Conservation (phyloP, 2,113 vertebrate genomes). For the Psittacula cyanocephala region DNA sequence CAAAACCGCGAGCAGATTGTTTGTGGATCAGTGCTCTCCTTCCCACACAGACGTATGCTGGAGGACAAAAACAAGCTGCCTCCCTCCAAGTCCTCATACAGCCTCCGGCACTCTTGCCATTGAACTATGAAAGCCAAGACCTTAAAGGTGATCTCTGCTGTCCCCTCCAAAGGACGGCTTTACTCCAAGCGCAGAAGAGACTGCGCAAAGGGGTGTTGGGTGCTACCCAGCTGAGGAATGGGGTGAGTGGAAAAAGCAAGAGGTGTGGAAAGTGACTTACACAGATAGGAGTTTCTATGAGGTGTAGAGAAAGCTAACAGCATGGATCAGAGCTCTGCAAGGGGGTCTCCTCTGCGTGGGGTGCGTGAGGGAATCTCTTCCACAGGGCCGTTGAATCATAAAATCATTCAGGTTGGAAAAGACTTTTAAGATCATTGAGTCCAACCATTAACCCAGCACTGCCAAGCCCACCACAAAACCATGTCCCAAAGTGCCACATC, state of each 20-base stretch:
- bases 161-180: background rate
- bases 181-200: background rate
- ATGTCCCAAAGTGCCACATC: background rate
- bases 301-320: background rate
- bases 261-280: background rate
- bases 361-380: background rate
- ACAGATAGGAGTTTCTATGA: background rate
- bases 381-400: background rate
- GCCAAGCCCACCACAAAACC: background rate
- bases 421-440: background rate
- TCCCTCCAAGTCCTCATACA: background rate
- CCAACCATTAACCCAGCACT: background rate
- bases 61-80: constrained; percentile 1
- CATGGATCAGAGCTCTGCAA: background rate
- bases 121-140: background rate
- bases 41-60: constrained; percentile 49
- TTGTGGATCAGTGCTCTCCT: constrained; percentile 35
- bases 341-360: background rate
- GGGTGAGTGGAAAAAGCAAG: background rate
- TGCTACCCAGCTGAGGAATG: background rate
- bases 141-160: background rate
- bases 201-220: background rate
- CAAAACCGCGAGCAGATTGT: background rate
- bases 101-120: background rate
- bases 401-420: background rate